Base-by-base conservation (phyloP, 2,888 invertebrate genomes). In the Drosophila infuscata region DNA sequence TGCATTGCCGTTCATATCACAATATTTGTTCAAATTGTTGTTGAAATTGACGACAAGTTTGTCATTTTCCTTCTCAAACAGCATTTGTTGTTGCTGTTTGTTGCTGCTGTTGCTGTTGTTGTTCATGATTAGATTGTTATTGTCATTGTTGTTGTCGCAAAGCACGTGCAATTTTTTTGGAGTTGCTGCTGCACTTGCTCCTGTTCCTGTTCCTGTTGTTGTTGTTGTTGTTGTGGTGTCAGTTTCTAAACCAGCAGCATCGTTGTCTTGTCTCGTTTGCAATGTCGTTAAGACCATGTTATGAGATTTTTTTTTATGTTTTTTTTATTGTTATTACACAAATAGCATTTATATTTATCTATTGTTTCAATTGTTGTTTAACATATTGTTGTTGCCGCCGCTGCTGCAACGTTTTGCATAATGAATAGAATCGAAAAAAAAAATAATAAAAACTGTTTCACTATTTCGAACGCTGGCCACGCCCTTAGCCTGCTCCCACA, bases 241-340 rank as follows among this genome's bases (percentile, higher is more conserved):
- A 36, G 30, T 17, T 64, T 64, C 35, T 69, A 58, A 32, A 48
- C 32, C 69, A 56, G 43, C 77, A 60, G 61, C 74, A 69, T 76
- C 78, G 53, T 79, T 80, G 48, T 89, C 91, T 73, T 91, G 78
- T 48, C 89, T 91, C 76, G 91, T 90, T 68, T 88, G 91, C 72
- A 92, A 73, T 54, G 91, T 92, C 68, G 93, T 90, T 63, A 93
- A 83, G 60, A 93, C 92, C 93, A 93, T 93, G 78, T 86, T 82
- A 54, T n/a, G 12, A 3, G 17, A 38, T 51, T 46, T 61, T 32
- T 60, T 58, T 54, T 43, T 51, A n/a, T 46, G 59, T 36, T 60
- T 61, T 54, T 48, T 65, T 63, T 30, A 59, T 57, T 56, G 57
- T 64, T 58, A 56, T 62, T 53, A 35, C 54, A 48, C 54, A 63